phyloP scores from a whole-genome alignment of 2,113 vertebrate genomes.

The Stictonetta naevosa region DNA sequence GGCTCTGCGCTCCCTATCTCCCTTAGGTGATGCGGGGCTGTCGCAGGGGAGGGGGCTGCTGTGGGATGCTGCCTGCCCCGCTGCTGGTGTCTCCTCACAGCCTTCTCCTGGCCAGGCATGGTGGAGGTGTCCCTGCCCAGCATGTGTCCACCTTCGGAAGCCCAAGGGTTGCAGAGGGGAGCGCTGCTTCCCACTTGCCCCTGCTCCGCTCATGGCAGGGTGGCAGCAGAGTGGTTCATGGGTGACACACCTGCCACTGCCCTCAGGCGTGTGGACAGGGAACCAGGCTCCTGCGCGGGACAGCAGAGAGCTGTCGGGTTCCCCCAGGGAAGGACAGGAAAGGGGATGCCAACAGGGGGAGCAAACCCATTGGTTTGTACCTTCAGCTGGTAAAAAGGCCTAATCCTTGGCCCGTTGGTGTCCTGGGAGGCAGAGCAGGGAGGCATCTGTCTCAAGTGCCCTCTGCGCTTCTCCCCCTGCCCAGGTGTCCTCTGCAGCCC shows the following conservation, averaged over 20 bases:
- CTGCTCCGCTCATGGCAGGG: background rate
- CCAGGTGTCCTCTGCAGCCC: background rate
- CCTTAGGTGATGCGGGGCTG: background rate
- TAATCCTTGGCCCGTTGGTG: background rate
- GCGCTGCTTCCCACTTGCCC: background rate
- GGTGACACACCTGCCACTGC: background rate
- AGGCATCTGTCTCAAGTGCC: background rate
- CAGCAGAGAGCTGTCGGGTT: background rate
- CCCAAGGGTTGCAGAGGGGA: background rate
- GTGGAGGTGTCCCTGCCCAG: background rate
- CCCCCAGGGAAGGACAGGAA: background rate
- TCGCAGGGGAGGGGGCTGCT: background rate
- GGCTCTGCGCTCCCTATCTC: background rate
- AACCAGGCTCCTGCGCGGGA: background rate
- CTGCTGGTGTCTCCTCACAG: background rate
- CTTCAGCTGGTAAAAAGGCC: background rate
- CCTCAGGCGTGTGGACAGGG: background rate
- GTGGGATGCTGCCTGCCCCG: background rate
- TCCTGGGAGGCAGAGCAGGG: background rate
- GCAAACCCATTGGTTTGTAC: background rate
- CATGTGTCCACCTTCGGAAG: background rate
- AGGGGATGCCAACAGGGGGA: background rate
- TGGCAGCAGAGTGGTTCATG: background rate
- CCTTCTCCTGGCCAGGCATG: too few species aligned
- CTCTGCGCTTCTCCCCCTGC: background rate